Conservation (phyloP, 1,140 invertebrate species). For the Cephus cinctus region DNA sequence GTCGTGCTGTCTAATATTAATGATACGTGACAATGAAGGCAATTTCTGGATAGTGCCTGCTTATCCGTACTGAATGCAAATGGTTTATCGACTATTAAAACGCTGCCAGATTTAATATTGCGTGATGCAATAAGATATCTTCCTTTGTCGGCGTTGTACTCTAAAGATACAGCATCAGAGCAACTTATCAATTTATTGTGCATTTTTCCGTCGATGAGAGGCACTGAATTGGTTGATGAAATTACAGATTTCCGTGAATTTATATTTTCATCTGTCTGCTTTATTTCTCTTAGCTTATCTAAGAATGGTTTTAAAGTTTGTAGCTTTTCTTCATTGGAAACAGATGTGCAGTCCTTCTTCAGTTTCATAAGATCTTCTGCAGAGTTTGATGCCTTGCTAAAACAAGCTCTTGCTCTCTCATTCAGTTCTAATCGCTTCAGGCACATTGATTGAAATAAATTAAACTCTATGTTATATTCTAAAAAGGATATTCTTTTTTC, state of each 20-base stretch:
- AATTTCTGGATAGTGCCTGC: conserved; percentile 50
- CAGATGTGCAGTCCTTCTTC: neutral
- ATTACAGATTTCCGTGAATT: neutral
- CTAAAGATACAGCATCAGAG: conserved; percentile 37
- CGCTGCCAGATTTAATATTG: conserved; percentile 48
- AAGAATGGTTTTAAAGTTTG: neutral
- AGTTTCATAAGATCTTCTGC: neutral
- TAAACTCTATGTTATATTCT: neutral
- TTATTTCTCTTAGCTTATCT: neutral
- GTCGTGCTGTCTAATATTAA: conserved; percentile 32
- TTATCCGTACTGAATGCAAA: conserved; percentile 51
- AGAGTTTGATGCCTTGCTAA: neutral
- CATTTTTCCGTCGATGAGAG: conserved; percentile 34
- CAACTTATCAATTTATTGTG: conserved; percentile 35
- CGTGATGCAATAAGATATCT: conserved; percentile 41
- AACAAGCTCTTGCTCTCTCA: neutral
- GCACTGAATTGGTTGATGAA: conserved; percentile 17
- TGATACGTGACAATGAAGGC: conserved; percentile 56
- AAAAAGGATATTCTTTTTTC: conserved; percentile 14
- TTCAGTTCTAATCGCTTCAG: neutral
- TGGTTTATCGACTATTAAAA: conserved; percentile 53
- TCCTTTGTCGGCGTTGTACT: conserved; percentile 32
- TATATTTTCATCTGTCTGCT: neutral
- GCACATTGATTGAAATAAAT: neutral
- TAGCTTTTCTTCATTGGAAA: neutral